Base-by-base conservation (phyloP, 2,888 invertebrate genomes). In the Emmelina monodactyla region DNA sequence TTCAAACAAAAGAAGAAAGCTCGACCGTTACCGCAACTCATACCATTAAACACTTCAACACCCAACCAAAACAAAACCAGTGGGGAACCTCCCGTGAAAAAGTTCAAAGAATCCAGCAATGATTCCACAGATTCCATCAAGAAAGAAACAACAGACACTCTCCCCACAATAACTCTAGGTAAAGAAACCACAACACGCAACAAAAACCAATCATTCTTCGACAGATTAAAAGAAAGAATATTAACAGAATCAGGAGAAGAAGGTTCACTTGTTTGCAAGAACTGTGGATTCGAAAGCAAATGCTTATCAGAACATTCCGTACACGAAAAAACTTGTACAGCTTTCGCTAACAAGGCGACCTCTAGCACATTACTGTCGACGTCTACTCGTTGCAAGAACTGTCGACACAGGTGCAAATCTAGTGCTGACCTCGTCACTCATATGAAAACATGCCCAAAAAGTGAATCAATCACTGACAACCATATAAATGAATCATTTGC, bases 341-440 rank as follows among this genome's bases (percentile, higher is more conserved):
- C 70, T 39, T 65, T 79, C 22, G 53, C 79, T 28, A 83, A 78
- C 57, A 60, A 68, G 39, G 50, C 57, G 28, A 50, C 58, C 34
- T 42, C 66, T 31, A 76, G 64, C 44, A 60, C 81, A 5, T 53
- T 79, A 22, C 68, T 72, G 40, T 62, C 80, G 31, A 82, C 73
- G 46, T 89, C 91, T 10, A 89, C 91, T 33, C 83, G 93, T 38
- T 94, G 94, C 60, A 92, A 92, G 64, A 87, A 88, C 58, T 94
- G 94, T 62, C 84, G 92, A 43, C 92, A 91, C 61, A 83, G 92
- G 40, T 94, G 92, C 66, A 93, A 93, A 70, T 91, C 90, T 15
- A 91, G 90, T 48, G 83, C 86, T 2, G 93, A 92, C 68, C 79
- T 94, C 32, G 79, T 87, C 42, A 73, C 85, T 38, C 94, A 94